Base-by-base conservation (phyloP, 2,888 invertebrate genomes). In the Leptinotarsa tumamoca region DNA sequence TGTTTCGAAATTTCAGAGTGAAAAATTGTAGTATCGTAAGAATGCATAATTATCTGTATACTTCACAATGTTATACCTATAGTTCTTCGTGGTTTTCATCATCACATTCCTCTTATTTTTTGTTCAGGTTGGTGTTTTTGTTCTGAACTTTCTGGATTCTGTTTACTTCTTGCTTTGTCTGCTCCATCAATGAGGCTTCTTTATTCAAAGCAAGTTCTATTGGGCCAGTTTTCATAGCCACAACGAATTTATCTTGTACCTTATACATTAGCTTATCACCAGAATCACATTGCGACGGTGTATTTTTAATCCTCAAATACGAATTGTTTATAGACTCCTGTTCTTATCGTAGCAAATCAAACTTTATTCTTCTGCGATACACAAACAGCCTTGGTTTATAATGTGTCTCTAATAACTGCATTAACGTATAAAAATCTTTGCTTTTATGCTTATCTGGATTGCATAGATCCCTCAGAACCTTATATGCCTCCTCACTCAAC, bases 251-350 rank as follows among this genome's bases (percentile, higher is more conserved):
- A 17, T 71, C 63, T 49, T 21, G 71, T 33, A 33, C 7, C 33
- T 7, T 33, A 33, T 7, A 58, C 23, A 58, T 50, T 43, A 71
- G 27, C 43, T 43, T 50, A 21, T n/a, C 71, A 17, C 23, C 61
- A 70, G 61, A 73, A 18, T 73, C 73, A 69, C 73, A 63, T 50
- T n/a, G 18, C 17, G 68, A 17, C 13, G 69, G 69, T 49, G 56
- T 56, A 15, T 69, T 58, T 43, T 69, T 56, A 23, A 69, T 27
- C 66, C 5, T 7, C 5, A 33, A 33, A 7, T 2, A 33, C 10
- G 2, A 33, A 33, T 33, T 33, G 7, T 33, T 33, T 2, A 10
- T 10, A 33, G 33, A 33, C 33, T 33, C 33, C 33, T 33, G 10
- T 33, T 33, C 43, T 43, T 43, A 3, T 33, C 7, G 7, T 43